Percentiles rank a stretch among this genome's conserved stretches.
Evolutionary conservation across 2,113 vertebrate genomes (phyloP).

Genomic region (Oriolus oriolus): DNA sequence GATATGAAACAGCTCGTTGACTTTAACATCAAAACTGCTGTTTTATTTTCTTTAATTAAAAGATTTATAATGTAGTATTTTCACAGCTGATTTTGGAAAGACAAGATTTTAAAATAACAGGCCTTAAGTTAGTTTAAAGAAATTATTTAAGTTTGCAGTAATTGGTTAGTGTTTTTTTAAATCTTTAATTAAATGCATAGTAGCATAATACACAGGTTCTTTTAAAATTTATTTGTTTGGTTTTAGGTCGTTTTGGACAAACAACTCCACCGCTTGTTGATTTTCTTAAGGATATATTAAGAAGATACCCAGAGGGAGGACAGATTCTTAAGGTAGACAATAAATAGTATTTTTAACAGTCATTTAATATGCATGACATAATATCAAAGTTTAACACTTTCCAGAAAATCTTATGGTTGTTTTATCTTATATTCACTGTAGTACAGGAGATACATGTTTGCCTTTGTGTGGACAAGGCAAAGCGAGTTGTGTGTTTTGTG

Average conservation of each 20-base stretch:
- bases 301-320: conserved; percentile 96
- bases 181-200: not conserved
- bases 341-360: not conserved
- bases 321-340: conserved; percentile 93
- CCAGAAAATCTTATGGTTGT: not conserved
- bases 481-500: not conserved
- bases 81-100: not conserved
- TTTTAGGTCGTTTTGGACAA: conserved; percentile 94
- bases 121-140: not conserved
- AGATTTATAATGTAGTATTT: not conserved
- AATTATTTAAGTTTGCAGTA: not conserved
- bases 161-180: not conserved
- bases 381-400: not conserved
- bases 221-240: not conserved
- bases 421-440: not conserved
- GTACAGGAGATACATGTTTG: not conserved
- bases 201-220: not conserved
- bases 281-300: conserved; percentile 96
- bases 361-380: not conserved
- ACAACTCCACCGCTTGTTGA: conserved; percentile 96
- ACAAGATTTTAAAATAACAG: not conserved
- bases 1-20: not conserved
- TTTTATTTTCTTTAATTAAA: not conserved
- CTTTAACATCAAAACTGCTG: not conserved
- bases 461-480: not conserved